phyloP scores from a whole-genome alignment of 2,113 vertebrate species.

The Callaeas wilsoni region DNA sequence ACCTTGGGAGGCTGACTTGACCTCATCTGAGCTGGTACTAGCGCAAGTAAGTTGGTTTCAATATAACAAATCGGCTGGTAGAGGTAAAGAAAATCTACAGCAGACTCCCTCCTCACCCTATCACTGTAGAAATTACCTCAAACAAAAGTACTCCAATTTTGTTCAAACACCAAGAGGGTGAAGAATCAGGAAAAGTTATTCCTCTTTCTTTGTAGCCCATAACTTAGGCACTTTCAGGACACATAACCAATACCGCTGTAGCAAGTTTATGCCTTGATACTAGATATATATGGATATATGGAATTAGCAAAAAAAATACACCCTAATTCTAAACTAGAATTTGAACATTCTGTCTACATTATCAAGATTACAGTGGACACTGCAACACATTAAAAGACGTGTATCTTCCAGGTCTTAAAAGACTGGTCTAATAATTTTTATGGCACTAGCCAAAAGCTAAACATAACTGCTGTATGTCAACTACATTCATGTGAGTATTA shows the following conservation, averaged over 20 bases:
- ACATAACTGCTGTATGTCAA: neutral
- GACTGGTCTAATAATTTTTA: neutral
- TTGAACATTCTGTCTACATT: neutral
- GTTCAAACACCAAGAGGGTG: neutral
- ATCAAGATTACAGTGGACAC: neutral
- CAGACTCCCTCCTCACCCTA: fast-evolving
- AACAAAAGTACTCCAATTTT: neutral
- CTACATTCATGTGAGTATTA: neutral
- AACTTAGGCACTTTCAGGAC: neutral
- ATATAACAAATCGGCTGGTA: neutral
- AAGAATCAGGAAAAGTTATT: neutral
- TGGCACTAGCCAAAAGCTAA: neutral
- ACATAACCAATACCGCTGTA: neutral
- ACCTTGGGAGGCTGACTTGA: neutral
- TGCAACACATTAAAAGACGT: neutral
- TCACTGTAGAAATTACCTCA: neutral
- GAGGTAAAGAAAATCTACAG: neutral
- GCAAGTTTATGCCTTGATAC: neutral
- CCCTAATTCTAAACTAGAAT: neutral
- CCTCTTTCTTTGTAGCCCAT: neutral
- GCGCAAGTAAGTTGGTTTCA: neutral
- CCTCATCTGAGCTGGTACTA: neutral
- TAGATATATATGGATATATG: neutral
- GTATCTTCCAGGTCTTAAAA: neutral
- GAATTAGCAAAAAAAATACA: neutral